These are phyloP conservation scores for Epizoanthus rinbou DNA, from an alignment of 92 coral and sea anemone genomes.

Conservation along the genomic window DNA sequence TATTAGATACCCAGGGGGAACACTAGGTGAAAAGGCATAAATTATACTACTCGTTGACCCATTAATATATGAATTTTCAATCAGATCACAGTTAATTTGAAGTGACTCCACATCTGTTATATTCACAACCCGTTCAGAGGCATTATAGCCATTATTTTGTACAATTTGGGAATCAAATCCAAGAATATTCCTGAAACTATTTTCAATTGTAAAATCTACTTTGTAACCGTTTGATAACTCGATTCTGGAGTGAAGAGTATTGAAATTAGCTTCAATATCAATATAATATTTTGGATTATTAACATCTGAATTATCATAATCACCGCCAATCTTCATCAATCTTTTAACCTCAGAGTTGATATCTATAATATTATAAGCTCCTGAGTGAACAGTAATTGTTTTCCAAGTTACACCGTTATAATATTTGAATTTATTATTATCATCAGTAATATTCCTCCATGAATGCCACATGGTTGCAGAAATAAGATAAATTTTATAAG, in stretches of 20 bases:
- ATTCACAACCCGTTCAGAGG: conserved; percentile 14
- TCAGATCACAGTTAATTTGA: conserved; percentile 5
- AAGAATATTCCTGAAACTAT: conserved; percentile 28
- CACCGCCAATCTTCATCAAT: too few species aligned
- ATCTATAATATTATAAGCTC: conserved; percentile 42
- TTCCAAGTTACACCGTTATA: conserved; percentile 45
- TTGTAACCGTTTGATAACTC: conserved; percentile 40
- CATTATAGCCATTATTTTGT: conserved; percentile 32
- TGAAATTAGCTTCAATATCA: not conserved
- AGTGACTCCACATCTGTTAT: conserved; percentile 33
- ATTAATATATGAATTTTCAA: not conserved
- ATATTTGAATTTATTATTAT: conserved; percentile 44
- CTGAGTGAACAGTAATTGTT: not conserved
- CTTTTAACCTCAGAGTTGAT: too few species aligned
- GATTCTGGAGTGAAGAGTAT: conserved; percentile 16
- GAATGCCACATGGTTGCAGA: conserved; percentile 41
- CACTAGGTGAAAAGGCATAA: not conserved
- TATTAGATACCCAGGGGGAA: conserved; percentile 7
- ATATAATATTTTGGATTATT: not conserved
- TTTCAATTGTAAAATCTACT: conserved; percentile 43
- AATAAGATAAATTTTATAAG: conserved; percentile 22
- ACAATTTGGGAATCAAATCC: conserved; percentile 40
- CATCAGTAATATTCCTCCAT: conserved; percentile 34
- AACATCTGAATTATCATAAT: not conserved
- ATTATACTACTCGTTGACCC: not conserved